Evolutionary conservation across 2,797 vertebrate genomes (phyloP), one percentile per base, ranked within the genome.

Genomic region (Erethizon dorsatum): DNA sequence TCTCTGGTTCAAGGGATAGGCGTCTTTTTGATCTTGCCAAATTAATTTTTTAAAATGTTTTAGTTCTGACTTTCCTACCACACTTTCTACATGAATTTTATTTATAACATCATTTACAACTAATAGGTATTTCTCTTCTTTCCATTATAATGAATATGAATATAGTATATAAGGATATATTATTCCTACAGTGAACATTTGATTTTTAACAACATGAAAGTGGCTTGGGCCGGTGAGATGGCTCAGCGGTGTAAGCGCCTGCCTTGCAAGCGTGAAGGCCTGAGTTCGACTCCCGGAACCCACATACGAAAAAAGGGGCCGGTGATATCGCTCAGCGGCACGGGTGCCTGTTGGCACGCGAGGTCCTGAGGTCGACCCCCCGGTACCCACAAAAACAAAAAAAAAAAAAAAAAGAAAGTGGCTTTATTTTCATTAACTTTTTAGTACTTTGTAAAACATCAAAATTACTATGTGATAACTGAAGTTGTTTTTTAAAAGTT

Each of bases 121-220:
- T 50, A 69, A 33, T 37, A 88, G 13, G 2, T 31, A 26, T 94
- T 69, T 90, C 5, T 85, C 37, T 88, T 52, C 33, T 65, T 96
- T 88, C 37, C 50, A 3, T 84, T 61, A 17, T 83, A 92, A 77
- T 63, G 3, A 90, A 45, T 78, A 83, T 67, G 5, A 90, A 45
- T 78, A n/a, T 69, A 47, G 52, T 85, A 57, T 45, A n/a, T 50
- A 12, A 63, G 0, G 28, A 88, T 26, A 45, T 52, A 47, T 63
- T 73, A 33, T 89, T 63, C 61, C 90, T 89, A 93, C 33, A 90
- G 18, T 84, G 79, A 54, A 47, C 71, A 67, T 94, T 96, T 83
- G 28, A 14, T 91, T 90, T 93, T 91, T 93, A 82, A 75, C 6
- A 57, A 71, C 80, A 24, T 79, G 24, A 88, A 95, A 50, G 33